Percentiles rank a stretch among this genome's conserved stretches.
Evolutionary conservation across 2,888 invertebrate species (phyloP).

Genomic region (Mythimna vitellina): DNA sequence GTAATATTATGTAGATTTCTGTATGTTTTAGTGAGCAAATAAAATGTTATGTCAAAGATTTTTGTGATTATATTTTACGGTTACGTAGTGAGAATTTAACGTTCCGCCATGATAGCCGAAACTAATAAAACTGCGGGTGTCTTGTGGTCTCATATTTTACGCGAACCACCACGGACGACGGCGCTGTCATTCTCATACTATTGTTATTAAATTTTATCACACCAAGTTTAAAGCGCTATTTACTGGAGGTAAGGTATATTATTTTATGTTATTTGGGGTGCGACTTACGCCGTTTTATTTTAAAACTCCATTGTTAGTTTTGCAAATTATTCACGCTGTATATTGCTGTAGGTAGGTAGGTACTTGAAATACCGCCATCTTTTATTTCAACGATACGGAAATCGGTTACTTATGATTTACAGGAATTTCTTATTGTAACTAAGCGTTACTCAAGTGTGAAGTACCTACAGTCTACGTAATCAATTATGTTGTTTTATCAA

Average conservation of each 20-base stretch:
- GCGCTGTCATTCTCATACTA: constrained; percentile 44
- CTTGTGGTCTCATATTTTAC: constrained; percentile 53
- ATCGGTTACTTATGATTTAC: not conserved
- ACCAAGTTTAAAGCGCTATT: constrained; percentile 45
- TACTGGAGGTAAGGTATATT: constrained; percentile 23
- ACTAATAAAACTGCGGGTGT: constrained; percentile 56
- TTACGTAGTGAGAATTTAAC: constrained; percentile 30
- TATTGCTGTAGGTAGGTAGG: not conserved
- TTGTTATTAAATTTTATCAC: constrained; percentile 63
- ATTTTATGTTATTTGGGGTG: constrained; percentile 19
- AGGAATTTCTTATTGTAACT: not conserved
- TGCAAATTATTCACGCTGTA: not conserved
- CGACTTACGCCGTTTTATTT: constrained; percentile 19
- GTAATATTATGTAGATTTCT: constrained; percentile 9
- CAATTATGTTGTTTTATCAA: constrained; percentile 35
- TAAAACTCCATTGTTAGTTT: constrained; percentile 2
- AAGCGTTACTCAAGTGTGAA: constrained; percentile 5
- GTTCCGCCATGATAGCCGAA: constrained; percentile 32
- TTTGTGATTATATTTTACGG: constrained; percentile 30
- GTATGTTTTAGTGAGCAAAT: constrained; percentile 13
- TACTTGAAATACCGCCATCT: constrained; percentile 33
- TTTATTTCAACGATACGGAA: constrained; percentile 5
- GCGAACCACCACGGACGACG: constrained; percentile 34
- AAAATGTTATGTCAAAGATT: constrained; percentile 2
- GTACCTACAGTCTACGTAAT: constrained; percentile 5